Base-by-base conservation (phyloP, 2,113 vertebrate genomes). In the Cranoglanis bouderius region DNA sequence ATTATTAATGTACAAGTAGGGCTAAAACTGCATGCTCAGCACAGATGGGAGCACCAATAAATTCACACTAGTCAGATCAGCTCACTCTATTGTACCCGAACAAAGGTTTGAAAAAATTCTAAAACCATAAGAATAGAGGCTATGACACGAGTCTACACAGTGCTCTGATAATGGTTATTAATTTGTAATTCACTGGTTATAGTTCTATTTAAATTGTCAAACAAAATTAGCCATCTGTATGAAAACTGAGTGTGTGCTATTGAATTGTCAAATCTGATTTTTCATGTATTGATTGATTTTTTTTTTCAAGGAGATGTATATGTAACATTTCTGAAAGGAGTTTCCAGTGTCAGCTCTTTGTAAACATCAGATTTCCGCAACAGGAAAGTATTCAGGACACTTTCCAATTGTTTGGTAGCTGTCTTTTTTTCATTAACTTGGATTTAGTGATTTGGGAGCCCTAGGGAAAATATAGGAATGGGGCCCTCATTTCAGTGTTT, bases 1-100 rank as follows among this genome's bases (percentile, higher is more conserved):
- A 90, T 93, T 93, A 90, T 92, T 95, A 93, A 94, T 95, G 93
- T 91, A 91, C 91, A 90, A 90, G 80, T 87, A 83, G 90, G 75
- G 43, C 35, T 40, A 85, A 92, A 91, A 75, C 59, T 63, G 55
- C 86, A 38, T 77, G 65, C 38, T 87, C 87, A 90, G 84, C 77
- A 57, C 53, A 91, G 84, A 86, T 84, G 83, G 70, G 74, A 91
- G 67, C 32, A 87, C 49, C 75, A 86, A 72, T 59, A 87, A 77
- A 90, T 81, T 84, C 51, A 51, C 61, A 57, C 65, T 51, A 75
- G 77, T 85, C 43, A 26, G 87, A 91, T 88, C 67, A 89, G 65
- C 74, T 82, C 81, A 35, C 72, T 83, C 63, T 59, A 85, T 85
- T 82, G 85, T 85, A 90, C 70, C 49, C 29, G 77, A 81, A 53